A percentile compares a stretch with the other conserved stretches of the same genome.
Conservation (phyloP, 2,888 invertebrate genomes). For the Eremobia ochroleuca region DNA sequence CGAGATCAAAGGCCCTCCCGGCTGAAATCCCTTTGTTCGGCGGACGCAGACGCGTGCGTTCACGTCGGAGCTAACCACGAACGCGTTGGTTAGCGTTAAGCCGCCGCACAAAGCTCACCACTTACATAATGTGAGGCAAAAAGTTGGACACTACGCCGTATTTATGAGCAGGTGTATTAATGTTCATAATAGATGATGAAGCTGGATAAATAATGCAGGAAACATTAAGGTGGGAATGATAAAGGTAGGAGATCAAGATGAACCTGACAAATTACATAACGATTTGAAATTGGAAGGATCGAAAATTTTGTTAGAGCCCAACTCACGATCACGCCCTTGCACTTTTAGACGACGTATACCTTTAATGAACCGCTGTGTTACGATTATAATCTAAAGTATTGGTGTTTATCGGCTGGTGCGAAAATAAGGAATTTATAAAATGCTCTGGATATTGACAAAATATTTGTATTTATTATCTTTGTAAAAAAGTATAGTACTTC, state of each 20-base stretch:
- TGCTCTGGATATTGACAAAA: neutral
- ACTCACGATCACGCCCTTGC: neutral
- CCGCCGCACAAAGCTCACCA: conserved; percentile 61
- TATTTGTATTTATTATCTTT: conserved; percentile 1
- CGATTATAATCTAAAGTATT: neutral
- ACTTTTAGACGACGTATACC: neutral
- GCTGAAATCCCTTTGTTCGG: conserved; percentile 62
- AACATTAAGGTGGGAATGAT: conserved; percentile 21
- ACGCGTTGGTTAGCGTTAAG: conserved; percentile 65
- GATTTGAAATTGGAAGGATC: conserved; percentile 3
- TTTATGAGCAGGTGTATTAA: conserved; percentile 60
- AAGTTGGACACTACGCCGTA: conserved; percentile 58
- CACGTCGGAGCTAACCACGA: conserved; percentile 63
- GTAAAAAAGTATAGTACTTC: neutral
- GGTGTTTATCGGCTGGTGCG: neutral
- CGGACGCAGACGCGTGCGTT: conserved; percentile 63
- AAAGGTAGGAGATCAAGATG: conserved; percentile 14
- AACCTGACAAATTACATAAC: neutral
- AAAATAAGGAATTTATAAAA: neutral
- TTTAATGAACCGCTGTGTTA: neutral
- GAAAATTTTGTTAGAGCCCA: conserved; percentile 2
- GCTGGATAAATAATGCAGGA: conserved; percentile 42
- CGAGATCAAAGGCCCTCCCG: conserved; percentile 70
- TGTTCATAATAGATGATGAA: conserved; percentile 55
- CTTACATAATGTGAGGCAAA: conserved; percentile 60